Evolutionary conservation across 2,797 vertebrate species (phyloP), one percentile per base, ranked within the genome.

Genomic region (Micropoecilia bifurca): DNA sequence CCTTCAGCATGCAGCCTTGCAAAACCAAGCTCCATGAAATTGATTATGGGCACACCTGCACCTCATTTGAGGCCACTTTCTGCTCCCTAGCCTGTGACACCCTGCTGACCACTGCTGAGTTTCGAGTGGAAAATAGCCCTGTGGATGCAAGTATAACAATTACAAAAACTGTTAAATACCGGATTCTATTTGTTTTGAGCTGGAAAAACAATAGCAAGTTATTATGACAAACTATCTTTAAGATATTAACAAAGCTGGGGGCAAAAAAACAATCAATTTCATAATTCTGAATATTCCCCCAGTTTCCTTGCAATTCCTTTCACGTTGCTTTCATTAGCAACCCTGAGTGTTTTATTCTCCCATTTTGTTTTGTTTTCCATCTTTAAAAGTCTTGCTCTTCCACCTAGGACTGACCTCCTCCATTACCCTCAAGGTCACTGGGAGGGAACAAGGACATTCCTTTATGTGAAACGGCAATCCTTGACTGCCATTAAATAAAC

Each of bases 391-490:
- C 74, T 14, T 39, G 74, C 66, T 25, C 39, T 39, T 36, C 66
- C 2, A 33, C 66, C 73, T 80, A 43, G 76, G 78, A 88, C 59
- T 93, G 89, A 93, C 91, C 91, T 84, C 89, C 84, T 88, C 88
- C 81, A 91, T 95, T 94, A 93, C 83, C 79, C 84, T 81, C 92
- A 95, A 96, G 94, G 95, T 95, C 91, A 94, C 90, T 73, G 79
- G 88, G 75, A 43, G 46, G 87, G 85, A 81, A 91, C 90, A 88
- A 92, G 91, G 92, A 90, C 91, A 77, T 87, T 87, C 81, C 86
- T 92, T 85, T 84, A 82, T 90, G 89, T 86, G 72, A 77, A 83
- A 83, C 66, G 5, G 83, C 77, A 80, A 89, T 48, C 90, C 91
- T 81, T 85, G 87, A 76, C 85, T 90, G 93, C 89, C 82, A 73